Conservation (phyloP, 2,113 vertebrate species). For the Himantopus leucocephalus region DNA sequence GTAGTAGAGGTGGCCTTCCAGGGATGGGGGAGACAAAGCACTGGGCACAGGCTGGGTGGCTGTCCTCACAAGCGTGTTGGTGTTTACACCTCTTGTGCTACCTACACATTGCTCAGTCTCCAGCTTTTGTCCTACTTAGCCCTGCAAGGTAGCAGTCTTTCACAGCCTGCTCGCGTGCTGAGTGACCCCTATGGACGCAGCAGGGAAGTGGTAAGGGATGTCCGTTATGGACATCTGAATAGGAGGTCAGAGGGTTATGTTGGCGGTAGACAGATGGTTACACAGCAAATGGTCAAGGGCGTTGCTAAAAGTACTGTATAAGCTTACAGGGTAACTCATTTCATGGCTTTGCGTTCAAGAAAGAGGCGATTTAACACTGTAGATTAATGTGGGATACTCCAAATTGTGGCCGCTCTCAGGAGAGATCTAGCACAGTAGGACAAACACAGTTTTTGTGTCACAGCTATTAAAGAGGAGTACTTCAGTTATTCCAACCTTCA, state of each 20-base stretch:
- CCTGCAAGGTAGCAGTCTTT: background rate
- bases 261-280: background rate
- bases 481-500: background rate
- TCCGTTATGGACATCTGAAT: background rate
- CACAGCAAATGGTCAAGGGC: background rate
- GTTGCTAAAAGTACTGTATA: background rate
- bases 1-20: background rate
- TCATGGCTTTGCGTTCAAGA: background rate
- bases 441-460: background rate
- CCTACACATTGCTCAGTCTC: background rate
- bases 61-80: background rate
- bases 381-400: background rate
- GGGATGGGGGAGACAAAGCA: background rate
- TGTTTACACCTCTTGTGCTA: background rate
- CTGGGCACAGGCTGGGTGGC: background rate
- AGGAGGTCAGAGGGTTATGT: background rate
- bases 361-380: background rate
- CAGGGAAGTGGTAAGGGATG: background rate
- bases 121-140: background rate
- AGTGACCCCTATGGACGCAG: too few relatives aligned
- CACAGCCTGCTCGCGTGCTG: accelerated
- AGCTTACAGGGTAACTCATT: background rate
- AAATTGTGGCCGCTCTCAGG: background rate
- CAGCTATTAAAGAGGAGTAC: background rate
- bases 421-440: background rate